Base-by-base conservation (phyloP, 30 jellyfish, hydroid and myxozoan species). In the Mastigias papua region DNA sequence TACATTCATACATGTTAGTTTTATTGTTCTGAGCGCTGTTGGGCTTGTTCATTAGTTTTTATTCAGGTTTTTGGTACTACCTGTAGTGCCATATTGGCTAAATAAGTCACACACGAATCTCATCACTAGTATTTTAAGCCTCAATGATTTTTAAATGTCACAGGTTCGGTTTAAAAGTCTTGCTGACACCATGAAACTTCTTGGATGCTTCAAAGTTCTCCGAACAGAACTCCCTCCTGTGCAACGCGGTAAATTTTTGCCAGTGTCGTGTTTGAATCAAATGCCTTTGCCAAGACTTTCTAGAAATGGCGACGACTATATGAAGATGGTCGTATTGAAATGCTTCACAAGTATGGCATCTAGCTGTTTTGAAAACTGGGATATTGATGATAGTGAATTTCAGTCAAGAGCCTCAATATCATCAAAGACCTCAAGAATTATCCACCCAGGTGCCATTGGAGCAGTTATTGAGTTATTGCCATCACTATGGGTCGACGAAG, bases 101-200 rank as follows among this genome's bases (percentile, higher is more conserved):
- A n/a, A n/a, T n/a, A n/a, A n/a, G n/a, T n/a, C n/a, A n/a, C n/a
- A n/a, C n/a, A n/a, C n/a, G n/a, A n/a, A n/a, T n/a, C n/a, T n/a
- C n/a, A n/a, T n/a, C n/a, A n/a, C n/a, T n/a, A n/a, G n/a, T n/a
- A n/a, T n/a, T n/a, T n/a, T n/a, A n/a, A n/a, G n/a, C n/a, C n/a
- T n/a, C n/a, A n/a, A n/a, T n/a, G n/a, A n/a, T n/a, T n/a, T n/a
- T n/a, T n/a, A n/a, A n/a, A n/a, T n/a, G n/a, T 63, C 33, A 16
- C 26, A 89, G 97, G 96, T 95, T 35, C 98, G 99, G 23, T 95
- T 95, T 74, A 90, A 89, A 85, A 98, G 99, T 8, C 81, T 95
- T 68, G 90, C 97, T 2, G 99, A 95, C 28, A 95, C 99, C 21
- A 57, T 95, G 32, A 83, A 84, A 62, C 95, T 95, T 0, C 92